Conservation (phyloP, 2,888 invertebrate species). For the Agrilus biguttatus region DNA sequence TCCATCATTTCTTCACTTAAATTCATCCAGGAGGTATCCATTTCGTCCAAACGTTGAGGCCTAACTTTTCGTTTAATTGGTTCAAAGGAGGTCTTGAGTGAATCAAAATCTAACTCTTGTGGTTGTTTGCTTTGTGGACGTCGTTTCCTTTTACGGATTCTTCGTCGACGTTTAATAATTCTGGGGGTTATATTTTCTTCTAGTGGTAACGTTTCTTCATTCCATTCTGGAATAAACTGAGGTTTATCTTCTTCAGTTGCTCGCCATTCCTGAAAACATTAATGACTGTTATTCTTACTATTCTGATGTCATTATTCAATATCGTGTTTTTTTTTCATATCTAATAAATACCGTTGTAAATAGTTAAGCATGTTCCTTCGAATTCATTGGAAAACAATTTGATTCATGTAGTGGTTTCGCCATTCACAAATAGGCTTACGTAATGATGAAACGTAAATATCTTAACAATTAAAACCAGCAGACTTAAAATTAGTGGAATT, state of each 20-base stretch:
- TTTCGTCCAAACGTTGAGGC: constrained; percentile 20
- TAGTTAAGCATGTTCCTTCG: no score
- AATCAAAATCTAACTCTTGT: constrained; percentile 9
- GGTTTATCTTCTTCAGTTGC: constrained; percentile 28
- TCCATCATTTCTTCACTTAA: constrained; percentile 17
- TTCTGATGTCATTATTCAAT: no score
- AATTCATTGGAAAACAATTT: no score
- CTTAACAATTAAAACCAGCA: no score
- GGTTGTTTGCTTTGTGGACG: constrained; percentile 35
- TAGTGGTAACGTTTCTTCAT: constrained; percentile 13
- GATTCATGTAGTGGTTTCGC: no score
- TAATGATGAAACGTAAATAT: no score
- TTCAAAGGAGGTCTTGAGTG: constrained; percentile 2
- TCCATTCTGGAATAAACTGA: constrained; percentile 8
- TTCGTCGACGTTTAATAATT: constrained; percentile 24
- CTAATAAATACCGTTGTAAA: no score
- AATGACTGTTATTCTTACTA: no score
- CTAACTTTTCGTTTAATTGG: constrained; percentile 21
- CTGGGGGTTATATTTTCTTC: constrained; percentile 26
- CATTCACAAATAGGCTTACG: no score
- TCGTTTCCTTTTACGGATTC: constrained; percentile 45
- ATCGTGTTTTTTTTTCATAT: no score
- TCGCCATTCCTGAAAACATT: constrained; percentile 37
- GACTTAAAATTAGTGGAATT: no score
- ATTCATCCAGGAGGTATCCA: constrained; percentile 19